Conservation (phyloP, 2,797 vertebrate genomes). For the Alfaro cultratus region DNA sequence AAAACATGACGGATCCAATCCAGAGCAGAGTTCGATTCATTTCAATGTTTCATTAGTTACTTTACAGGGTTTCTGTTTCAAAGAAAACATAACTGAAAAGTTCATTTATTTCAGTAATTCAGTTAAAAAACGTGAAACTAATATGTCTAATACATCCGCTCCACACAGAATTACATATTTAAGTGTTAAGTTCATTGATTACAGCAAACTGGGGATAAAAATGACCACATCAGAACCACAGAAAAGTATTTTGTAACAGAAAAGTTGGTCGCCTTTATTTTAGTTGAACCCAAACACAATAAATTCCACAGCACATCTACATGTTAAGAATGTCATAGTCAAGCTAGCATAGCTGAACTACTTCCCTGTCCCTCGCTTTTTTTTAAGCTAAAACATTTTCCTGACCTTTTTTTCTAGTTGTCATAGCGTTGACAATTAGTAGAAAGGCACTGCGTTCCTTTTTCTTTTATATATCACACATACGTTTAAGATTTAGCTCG, state of each 20-base stretch:
- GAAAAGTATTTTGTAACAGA: neutral
- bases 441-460: too few species aligned
- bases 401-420: too few species aligned
- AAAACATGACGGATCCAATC: neutral
- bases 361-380: too few species aligned
- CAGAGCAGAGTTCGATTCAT: neutral
- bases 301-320: too few species aligned
- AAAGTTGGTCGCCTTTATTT: neutral
- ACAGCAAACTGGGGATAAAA: neutral
- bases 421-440: too few species aligned
- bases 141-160: neutral
- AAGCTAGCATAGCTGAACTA: too few species aligned
- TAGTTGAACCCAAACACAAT: too few species aligned
- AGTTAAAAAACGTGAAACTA: neutral
- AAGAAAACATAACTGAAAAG: neutral
- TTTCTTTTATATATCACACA: too few species aligned
- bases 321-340: too few species aligned
- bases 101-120: neutral
- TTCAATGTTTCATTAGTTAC: neutral
- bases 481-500: too few species aligned
- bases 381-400: too few species aligned
- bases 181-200: neutral
- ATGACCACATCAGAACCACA: neutral
- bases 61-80: neutral
- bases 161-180: neutral